Evolutionary conservation across 2,888 invertebrate species (phyloP).

Genomic region (Ophraella communa): DNA sequence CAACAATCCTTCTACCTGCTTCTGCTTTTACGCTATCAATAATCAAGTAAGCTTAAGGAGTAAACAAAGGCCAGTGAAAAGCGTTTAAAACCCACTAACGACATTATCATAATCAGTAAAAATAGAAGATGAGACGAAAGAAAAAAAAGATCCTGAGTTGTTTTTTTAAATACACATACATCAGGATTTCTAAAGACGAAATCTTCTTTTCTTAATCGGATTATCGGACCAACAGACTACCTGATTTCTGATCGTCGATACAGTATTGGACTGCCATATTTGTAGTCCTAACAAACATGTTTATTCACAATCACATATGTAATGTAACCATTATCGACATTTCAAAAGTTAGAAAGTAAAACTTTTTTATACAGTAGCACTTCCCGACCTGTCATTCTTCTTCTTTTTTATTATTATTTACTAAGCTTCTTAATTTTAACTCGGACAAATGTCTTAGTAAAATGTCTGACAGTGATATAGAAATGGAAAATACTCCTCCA

Average conservation of each 20-base stretch:
- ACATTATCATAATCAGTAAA: conserved; percentile 11
- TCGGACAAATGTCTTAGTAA: too few species aligned
- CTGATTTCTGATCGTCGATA: background rate
- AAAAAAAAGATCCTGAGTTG: background rate
- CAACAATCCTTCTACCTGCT: conserved; percentile 7
- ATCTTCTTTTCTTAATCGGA: conserved; percentile 10
- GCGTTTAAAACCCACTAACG: conserved; percentile 7
- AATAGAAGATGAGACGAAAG: background rate
- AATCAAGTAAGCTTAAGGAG: conserved; percentile 3
- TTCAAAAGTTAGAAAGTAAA: too few species aligned
- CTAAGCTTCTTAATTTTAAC: too few species aligned
- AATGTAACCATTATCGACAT: too few species aligned
- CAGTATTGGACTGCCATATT: background rate
- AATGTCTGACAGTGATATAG: too few species aligned
- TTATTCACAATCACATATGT: too few species aligned
- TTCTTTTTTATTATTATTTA: too few species aligned
- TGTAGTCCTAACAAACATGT: background rate
- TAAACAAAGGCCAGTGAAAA: conserved; percentile 1
- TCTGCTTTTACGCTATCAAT: background rate
- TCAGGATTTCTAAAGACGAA: conserved; percentile 7
- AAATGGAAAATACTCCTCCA: too few species aligned
- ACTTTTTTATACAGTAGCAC: too few species aligned
- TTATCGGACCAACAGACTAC: conserved; percentile 8
- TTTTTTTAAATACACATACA: conserved; percentile 7
- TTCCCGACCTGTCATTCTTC: too few species aligned